Evolutionary conservation across 2,888 invertebrate species (phyloP).

Genomic region (Cephus pulcher): DNA sequence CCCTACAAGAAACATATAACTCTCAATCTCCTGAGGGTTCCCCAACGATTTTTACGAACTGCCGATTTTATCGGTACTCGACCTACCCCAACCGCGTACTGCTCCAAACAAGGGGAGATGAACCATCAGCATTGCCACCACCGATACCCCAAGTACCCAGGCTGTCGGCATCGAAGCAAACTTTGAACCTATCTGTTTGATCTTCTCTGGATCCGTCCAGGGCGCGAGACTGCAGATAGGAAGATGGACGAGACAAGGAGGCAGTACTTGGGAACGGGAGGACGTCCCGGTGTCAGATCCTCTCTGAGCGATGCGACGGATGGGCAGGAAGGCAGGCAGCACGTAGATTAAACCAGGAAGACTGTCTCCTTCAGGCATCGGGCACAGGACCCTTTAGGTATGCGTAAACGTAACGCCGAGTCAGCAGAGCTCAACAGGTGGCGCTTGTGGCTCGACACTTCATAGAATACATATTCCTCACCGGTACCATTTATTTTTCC

Average conservation of each 20-base stretch:
- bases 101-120: background rate
- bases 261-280: background rate
- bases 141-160: background rate
- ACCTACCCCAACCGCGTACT: background rate
- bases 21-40: background rate
- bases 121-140: background rate
- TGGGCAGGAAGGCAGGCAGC: background rate
- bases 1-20: background rate
- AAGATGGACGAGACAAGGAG: conserved; percentile 3
- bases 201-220: background rate
- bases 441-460: background rate
- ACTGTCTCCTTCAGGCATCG: background rate
- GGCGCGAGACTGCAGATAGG: background rate
- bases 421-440: conserved; percentile 2
- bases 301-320: background rate
- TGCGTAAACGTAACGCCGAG: background rate
- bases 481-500: background rate
- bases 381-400: background rate
- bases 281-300: background rate
- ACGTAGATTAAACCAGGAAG: background rate
- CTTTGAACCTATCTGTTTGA: background rate
- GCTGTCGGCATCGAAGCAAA: background rate
- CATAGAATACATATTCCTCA: background rate
- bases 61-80: background rate
- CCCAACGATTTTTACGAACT: background rate